Evolutionary conservation across 2,113 vertebrate genomes (phyloP).

Genomic region (Callospermophilus lateralis): DNA sequence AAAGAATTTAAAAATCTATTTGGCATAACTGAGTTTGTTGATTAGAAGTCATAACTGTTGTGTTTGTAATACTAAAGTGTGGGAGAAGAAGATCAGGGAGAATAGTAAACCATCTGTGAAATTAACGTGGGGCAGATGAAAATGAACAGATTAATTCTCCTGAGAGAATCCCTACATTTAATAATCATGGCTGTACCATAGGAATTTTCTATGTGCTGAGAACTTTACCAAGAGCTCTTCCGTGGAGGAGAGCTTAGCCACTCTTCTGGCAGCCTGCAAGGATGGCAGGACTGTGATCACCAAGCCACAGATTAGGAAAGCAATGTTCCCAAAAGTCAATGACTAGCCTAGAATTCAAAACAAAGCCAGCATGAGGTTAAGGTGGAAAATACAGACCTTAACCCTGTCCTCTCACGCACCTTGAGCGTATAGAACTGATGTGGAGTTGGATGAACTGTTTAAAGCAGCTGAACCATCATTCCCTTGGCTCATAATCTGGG

Average conservation of each 20-base stretch:
- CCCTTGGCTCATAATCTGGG: background rate
- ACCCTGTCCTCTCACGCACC: background rate
- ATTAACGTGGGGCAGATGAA: slow-evolving; percentile 14
- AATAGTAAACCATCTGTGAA: slow-evolving; percentile 23
- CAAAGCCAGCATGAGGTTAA: background rate
- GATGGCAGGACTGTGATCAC: background rate
- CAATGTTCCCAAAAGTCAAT: background rate
- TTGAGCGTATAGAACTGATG: background rate
- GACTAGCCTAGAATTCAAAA: background rate
- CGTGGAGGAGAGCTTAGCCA: background rate
- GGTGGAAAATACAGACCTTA: background rate
- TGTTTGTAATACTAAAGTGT: slow-evolving; percentile 6
- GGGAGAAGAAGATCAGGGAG: background rate
- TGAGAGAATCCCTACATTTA: background rate
- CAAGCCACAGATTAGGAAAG: background rate
- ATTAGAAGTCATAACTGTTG: background rate
- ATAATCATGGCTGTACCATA: background rate
- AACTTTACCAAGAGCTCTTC: background rate
- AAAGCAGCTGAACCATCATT: background rate
- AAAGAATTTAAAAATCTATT: background rate
- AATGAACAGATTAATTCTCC: slow-evolving; percentile 24
- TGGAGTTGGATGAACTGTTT: background rate
- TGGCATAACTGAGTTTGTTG: background rate
- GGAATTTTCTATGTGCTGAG: background rate
- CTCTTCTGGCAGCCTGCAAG: background rate